Conservation (phyloP, 2,797 vertebrate genomes). For the Helicolenus hilgendorfi region DNA sequence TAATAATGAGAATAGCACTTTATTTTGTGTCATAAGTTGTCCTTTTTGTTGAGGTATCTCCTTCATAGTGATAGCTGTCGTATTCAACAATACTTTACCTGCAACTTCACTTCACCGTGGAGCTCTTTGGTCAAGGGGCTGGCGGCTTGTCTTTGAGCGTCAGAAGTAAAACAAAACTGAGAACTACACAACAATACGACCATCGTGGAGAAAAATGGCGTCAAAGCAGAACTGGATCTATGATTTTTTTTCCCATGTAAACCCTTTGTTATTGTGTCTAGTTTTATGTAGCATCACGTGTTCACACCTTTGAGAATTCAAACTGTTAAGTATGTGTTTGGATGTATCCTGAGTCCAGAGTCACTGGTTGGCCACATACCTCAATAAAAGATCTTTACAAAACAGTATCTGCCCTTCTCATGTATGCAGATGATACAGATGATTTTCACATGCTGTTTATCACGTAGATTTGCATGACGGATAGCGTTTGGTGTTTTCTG, state of each 20-base stretch:
- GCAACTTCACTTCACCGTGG: neutral
- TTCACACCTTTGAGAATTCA: conserved; percentile 32
- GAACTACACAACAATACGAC: neutral
- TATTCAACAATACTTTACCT: conserved; percentile 13
- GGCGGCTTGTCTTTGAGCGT: conserved; percentile 19
- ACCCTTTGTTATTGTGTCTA: conserved; percentile 20
- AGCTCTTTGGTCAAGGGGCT: neutral
- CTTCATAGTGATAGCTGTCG: conserved; percentile 9
- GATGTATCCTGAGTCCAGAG: conserved; percentile 50
- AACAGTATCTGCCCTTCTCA: neutral
- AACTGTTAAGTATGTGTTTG: conserved; percentile 58
- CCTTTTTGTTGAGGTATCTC: conserved; percentile 19
- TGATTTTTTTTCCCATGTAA: conserved; percentile 22
- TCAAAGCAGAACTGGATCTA: conserved; percentile 60
- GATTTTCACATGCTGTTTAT: neutral
- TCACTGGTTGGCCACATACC: conserved; percentile 54
- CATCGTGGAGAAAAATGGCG: neutral
- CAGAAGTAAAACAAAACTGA: neutral
- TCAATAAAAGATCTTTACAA: conserved; percentile 81
- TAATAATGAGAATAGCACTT: conserved; percentile 56
- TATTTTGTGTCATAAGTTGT: conserved; percentile 47
- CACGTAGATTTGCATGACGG: neutral
- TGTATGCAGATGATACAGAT: neutral
- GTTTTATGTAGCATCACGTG: conserved; percentile 50
- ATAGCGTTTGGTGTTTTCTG: conserved; percentile 15